Evolutionary conservation across 2,113 vertebrate species (phyloP), one percentile per base, ranked within the genome.

Genomic region (Macrotis lagotis): DNA sequence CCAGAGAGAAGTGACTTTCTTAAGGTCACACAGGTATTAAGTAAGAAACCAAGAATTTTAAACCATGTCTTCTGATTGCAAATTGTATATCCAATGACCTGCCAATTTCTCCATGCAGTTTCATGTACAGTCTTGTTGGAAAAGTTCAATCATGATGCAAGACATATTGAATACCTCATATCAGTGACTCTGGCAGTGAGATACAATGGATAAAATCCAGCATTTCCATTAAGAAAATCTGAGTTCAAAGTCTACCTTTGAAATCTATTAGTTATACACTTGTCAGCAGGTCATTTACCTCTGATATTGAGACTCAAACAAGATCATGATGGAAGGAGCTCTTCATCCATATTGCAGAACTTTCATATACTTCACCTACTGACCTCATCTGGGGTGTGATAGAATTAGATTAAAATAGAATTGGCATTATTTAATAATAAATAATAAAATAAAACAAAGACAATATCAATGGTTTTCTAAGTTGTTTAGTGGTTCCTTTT

Each of bases 41-140:
- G 52, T 49, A 90, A 66, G 11, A 50, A 55, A 96, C 52, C 50
- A 11, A 14, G 95, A 92, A 90, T 55, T 93, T 50, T 91, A 91
- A 83, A 74, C 92, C 51, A 6, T 6, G 14, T 90, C 92, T 91
- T 96, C 91, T 52, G 51, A 90, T 44, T 96, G 19, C 0, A 47
- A n/a, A n/a, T 44, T 83, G n/a, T 11, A 92, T 88, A 91, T 66
- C 28, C 9, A 25, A 10, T 48, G 31, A 19, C 9, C 74, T 25
- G 25, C 94, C 47, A 47, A 94, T 83, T 83, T 2, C 66, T 83
- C 66, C 44, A 22, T 4, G n/a, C n/a, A 24, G 7, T 50, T 52
- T 37, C 66, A 51, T 10, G 2, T 90, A 44, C 14, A 52, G 19
- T 89, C 83, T 88, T 47, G 51, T 8, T 83, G 48, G 66, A 93